Conservation (phyloP, 1,140 invertebrate genomes). For the Drosophila athabasca region DNA sequence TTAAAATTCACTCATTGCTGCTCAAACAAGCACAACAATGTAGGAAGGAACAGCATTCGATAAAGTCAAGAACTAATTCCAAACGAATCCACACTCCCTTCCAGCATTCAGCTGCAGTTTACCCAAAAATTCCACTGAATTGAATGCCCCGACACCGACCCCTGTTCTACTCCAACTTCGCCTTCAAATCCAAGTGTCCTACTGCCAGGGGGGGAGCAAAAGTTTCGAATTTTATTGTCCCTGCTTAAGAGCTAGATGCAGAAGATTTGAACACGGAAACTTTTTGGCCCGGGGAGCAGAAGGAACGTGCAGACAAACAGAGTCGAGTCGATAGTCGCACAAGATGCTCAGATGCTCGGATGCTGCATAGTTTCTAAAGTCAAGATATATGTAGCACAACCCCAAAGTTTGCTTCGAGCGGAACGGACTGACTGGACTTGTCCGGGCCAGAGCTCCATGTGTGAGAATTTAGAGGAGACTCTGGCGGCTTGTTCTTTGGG, state of each 20-base stretch:
- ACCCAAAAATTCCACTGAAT: background rate
- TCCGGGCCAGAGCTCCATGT: no score
- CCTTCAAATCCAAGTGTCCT: background rate
- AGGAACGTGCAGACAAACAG: slow-evolving; percentile 19
- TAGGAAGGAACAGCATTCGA: slow-evolving; percentile 7
- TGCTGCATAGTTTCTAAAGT: background rate
- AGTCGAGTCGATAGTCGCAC: slow-evolving; percentile 6
- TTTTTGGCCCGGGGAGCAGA: slow-evolving; percentile 11
- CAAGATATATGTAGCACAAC: no score
- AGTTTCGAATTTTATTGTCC: slow-evolving; percentile 61
- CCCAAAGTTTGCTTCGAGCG: no score
- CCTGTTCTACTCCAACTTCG: background rate
- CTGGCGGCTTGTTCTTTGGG: no score
- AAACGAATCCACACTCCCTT: background rate
- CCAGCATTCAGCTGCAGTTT: background rate
- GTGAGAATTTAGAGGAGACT: no score
- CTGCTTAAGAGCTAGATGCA: slow-evolving; percentile 30
- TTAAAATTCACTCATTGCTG: slow-evolving; percentile 51
- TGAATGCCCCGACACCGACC: background rate
- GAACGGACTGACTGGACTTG: no score
- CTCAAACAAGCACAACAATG: slow-evolving; percentile 27
- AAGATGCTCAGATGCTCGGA: background rate
- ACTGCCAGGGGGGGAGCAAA: slow-evolving; percentile 22
- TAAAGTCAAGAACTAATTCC: slow-evolving; percentile 27
- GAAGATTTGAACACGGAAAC: slow-evolving; percentile 31